Evolutionary conservation across 2,888 invertebrate genomes (phyloP).

Genomic region (Druceiella hillmani): DNA sequence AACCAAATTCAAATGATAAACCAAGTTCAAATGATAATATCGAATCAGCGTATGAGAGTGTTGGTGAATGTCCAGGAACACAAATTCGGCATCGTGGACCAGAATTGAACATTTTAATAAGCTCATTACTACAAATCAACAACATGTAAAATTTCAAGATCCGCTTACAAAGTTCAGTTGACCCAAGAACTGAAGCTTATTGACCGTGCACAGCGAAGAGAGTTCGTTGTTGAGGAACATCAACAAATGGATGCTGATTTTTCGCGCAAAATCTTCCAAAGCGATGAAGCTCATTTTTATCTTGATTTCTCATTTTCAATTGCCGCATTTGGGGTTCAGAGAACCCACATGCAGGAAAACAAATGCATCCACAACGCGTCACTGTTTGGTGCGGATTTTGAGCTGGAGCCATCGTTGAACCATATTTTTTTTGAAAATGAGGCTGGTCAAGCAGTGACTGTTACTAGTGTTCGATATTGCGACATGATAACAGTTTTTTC

Average conservation of each 20-base stretch:
- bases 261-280: constrained; percentile 22
- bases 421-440: constrained; percentile 15
- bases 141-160: constrained; percentile 24
- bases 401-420: constrained; percentile 12
- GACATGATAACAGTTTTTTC: constrained; percentile 16
- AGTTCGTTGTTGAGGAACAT: constrained; percentile 5
- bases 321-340: constrained; percentile 8
- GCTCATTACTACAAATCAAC: too few relatives aligned
- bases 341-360: constrained; percentile 8
- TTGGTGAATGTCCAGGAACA: constrained; percentile 26
- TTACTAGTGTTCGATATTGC: constrained; percentile 22
- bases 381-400: constrained; percentile 13
- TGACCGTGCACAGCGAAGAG: constrained; percentile 23
- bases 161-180: constrained; percentile 25
- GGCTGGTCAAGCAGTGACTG: constrained; percentile 12
- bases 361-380: constrained; percentile 16
- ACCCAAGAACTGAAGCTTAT: constrained; percentile 25
- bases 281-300: constrained; percentile 24
- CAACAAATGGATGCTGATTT: constrained; percentile 22
- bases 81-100: constrained; percentile 26
- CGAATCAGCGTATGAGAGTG: constrained; percentile 25
- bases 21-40: constrained; percentile 23
- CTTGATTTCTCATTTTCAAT: constrained; percentile 8
- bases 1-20: too few relatives aligned
- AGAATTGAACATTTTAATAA: constrained; percentile 25